A percentile compares a stretch with the other conserved stretches of the same genome.
phyloP scores from a whole-genome alignment of 1,140 invertebrate genomes.

The Dufourea novaeangliae region DNA sequence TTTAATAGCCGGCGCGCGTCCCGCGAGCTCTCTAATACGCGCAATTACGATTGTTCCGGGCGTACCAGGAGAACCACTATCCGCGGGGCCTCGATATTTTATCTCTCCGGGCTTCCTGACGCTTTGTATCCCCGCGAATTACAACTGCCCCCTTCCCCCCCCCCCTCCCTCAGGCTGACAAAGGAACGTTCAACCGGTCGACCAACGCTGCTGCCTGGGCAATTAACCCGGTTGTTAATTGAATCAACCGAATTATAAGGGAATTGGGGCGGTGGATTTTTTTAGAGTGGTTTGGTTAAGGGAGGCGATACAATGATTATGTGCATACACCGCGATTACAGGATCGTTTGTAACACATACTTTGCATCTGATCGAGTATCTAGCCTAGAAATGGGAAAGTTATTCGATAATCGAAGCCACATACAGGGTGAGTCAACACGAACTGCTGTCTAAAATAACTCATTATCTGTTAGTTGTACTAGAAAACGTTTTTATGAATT shows the following conservation, averaged over 20 bases:
- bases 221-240: conserved; percentile 61
- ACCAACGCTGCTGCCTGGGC: conserved; percentile 13
- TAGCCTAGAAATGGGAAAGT: too few relatives aligned
- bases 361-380: too few relatives aligned
- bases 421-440: too few relatives aligned
- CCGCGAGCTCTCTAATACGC: conserved; percentile 16
- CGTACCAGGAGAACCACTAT: conserved; percentile 19
- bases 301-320: conserved; percentile 38
- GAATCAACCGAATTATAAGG: conserved; percentile 47
- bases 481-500: too few relatives aligned
- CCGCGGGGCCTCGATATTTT: conserved; percentile 44
- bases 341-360: too few relatives aligned
- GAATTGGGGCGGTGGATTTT: conserved; percentile 11
- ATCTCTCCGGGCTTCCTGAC: conserved; percentile 26
- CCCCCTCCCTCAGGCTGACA: too few relatives aligned
- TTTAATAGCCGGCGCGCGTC: conserved; percentile 6
- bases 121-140: conserved; percentile 54
- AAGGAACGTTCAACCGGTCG: conserved; percentile 30
- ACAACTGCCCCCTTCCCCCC: conserved; percentile 28
- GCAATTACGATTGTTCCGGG: conserved; percentile 53
- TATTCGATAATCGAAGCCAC: too few relatives aligned
- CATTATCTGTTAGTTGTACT: too few relatives aligned
- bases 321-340: too few relatives aligned
- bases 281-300: conserved; percentile 20
- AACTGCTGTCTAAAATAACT: too few relatives aligned